A percentile compares a stretch with the other conserved stretches of the same genome.
Conservation (phyloP, 2,797 vertebrate species). For the Epinephelus coioides region DNA sequence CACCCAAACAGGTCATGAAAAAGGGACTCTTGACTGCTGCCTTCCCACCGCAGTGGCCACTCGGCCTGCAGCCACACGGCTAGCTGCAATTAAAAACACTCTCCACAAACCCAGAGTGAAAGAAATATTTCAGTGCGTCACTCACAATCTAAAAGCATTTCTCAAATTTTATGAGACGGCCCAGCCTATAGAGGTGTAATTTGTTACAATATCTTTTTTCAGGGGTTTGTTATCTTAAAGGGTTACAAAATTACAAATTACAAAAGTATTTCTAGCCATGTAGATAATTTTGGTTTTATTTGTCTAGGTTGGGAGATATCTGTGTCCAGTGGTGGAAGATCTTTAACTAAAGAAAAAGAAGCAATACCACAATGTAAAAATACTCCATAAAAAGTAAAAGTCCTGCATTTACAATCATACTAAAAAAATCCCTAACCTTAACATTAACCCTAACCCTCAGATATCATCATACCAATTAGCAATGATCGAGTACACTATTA, state of each 20-base stretch:
- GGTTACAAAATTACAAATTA: background rate
- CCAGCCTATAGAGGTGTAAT: slow-evolving; percentile 36
- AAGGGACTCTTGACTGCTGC: slow-evolving; percentile 75
- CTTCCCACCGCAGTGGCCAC: slow-evolving; percentile 71
- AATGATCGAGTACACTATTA: too few relatives aligned
- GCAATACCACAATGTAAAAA: background rate
- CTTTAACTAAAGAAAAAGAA: background rate
- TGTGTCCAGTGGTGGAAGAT: slow-evolving; percentile 1
- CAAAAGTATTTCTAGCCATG: background rate
- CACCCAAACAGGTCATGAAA: slow-evolving; percentile 81
- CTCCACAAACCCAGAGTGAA: slow-evolving; percentile 69
- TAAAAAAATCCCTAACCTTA: too few relatives aligned
- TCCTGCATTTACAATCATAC: background rate
- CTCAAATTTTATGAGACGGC: slow-evolving; percentile 60
- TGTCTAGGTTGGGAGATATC: background rate
- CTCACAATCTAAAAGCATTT: slow-evolving; percentile 72
- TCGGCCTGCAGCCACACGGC: slow-evolving; percentile 73
- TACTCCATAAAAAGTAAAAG: background rate
- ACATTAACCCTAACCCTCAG: too few relatives aligned
- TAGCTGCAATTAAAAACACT: slow-evolving; percentile 77
- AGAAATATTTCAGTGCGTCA: slow-evolving; percentile 69
- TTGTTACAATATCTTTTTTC: slow-evolving; percentile 12
- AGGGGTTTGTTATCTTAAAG: slow-evolving; percentile 19
- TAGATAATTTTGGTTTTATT: slow-evolving; percentile 3
- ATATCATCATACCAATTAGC: too few relatives aligned